phyloP scores from a whole-genome alignment of 2,888 invertebrate species.

The Athrips mouffetella region DNA sequence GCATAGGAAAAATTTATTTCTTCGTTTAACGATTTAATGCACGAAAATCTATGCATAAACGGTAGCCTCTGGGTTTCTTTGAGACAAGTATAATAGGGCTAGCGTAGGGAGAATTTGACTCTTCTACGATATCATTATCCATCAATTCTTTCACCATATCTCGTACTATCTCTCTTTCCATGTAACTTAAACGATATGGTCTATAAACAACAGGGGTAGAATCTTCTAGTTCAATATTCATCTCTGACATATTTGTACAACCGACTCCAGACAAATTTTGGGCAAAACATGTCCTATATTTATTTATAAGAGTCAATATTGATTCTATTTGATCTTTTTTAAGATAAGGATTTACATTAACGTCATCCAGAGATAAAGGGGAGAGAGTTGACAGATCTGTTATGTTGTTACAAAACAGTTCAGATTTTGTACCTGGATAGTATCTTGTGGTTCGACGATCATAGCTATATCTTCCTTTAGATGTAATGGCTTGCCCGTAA shows the following conservation, averaged over 20 bases:
- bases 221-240: conserved; percentile 22
- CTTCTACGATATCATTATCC: conserved; percentile 12
- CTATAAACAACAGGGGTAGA: conserved; percentile 24
- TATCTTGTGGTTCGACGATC: not conserved
- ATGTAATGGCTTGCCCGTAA: not conserved
- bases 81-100: conserved; percentile 18
- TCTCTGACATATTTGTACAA: conserved; percentile 22
- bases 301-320: conserved; percentile 1
- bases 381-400: not conserved
- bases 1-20: conserved; percentile 20
- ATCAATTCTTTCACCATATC: conserved; percentile 17
- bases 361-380: not conserved
- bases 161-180: conserved; percentile 23
- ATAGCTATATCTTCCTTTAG: not conserved
- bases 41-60: conserved; percentile 18
- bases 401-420: not conserved
- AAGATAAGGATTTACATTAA: not conserved
- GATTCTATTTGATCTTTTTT: not conserved
- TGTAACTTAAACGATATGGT: conserved; percentile 25
- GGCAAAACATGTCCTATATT: conserved; percentile 19
- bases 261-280: conserved; percentile 17
- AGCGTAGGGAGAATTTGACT: conserved; percentile 17
- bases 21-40: conserved; percentile 19
- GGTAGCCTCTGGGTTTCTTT: conserved; percentile 13
- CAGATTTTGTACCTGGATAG: not conserved